A percentile compares a stretch with the other conserved stretches of the same genome.
phyloP scores from a whole-genome alignment of 2,888 invertebrate genomes.

The Eupsilia transversa region DNA sequence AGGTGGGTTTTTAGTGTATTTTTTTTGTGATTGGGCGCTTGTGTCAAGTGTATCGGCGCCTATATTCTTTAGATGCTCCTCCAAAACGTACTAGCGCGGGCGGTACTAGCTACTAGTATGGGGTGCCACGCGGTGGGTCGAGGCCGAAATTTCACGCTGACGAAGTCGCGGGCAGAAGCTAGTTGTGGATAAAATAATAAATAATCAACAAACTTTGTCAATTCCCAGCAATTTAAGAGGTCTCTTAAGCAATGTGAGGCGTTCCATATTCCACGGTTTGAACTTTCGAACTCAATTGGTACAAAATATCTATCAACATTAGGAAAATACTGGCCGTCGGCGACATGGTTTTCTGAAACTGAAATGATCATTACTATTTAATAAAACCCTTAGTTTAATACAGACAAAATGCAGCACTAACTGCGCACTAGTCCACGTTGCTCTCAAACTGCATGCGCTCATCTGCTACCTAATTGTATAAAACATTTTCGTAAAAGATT shows the following conservation, averaged over 20 bases:
- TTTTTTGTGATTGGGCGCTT: no score
- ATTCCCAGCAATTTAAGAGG: conserved; percentile 56
- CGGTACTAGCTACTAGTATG: no score
- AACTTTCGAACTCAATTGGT: conserved; percentile 23
- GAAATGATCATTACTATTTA: background rate
- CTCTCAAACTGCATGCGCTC: background rate
- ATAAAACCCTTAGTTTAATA: background rate
- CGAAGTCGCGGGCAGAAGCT: no score
- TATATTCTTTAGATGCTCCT: no score
- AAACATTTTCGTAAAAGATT: no score
- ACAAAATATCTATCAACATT: background rate
- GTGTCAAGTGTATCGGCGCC: no score
- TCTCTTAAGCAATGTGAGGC: conserved; percentile 27
- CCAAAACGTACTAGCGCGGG: no score
- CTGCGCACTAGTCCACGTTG: background rate
- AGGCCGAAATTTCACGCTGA: no score
- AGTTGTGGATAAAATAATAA: conserved; percentile 7
- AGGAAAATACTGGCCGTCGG: conserved; percentile 2
- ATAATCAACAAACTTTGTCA: conserved; percentile 39
- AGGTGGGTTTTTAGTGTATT: no score
- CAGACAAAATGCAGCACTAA: background rate
- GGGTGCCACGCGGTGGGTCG: no score
- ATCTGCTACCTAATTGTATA: no score
- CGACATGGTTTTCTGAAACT: conserved; percentile 48
- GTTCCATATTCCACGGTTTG: conserved; percentile 36